Evolutionary conservation across 2,888 invertebrate genomes (phyloP).

Genomic region (Leucophenga maculata): DNA sequence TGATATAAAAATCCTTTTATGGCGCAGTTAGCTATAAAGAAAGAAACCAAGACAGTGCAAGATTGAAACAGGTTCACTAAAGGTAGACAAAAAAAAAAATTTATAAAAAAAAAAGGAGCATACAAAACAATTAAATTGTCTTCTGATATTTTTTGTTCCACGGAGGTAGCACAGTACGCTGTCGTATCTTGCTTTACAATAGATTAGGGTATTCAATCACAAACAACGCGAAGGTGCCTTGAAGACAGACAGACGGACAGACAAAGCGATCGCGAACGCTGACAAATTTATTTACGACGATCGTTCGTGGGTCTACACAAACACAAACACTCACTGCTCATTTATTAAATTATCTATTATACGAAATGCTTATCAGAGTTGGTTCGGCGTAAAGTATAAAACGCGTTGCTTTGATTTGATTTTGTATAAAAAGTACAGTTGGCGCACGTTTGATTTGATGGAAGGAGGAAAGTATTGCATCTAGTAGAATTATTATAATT

Average conservation of each 20-base stretch:
- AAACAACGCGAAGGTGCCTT: constrained; percentile 38
- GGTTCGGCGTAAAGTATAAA: not conserved
- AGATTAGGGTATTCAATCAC: constrained; percentile 54
- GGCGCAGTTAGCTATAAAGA: not conserved
- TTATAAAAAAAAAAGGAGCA: not conserved
- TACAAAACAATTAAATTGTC: too few species aligned
- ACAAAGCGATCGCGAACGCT: constrained; percentile 29
- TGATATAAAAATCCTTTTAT: constrained; percentile 20
- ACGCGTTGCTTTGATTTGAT: not conserved
- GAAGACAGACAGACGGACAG: constrained; percentile 23
- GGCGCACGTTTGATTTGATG: not conserved
- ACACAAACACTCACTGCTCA: constrained; percentile 47
- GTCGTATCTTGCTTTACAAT: not conserved
- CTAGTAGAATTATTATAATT: constrained; percentile 11
- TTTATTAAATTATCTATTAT: constrained; percentile 36
- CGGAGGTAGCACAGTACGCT: not conserved
- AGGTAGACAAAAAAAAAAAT: not conserved
- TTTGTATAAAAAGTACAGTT: constrained; percentile 16
- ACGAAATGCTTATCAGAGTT: constrained; percentile 30
- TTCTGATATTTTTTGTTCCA: too few species aligned
- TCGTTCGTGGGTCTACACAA: constrained; percentile 20
- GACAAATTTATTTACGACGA: constrained; percentile 57
- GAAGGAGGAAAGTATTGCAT: too few species aligned
- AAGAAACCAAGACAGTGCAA: too few species aligned
- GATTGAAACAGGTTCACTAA: not conserved